These are phyloP conservation scores for Trichonephila inaurata DNA, from an alignment of 1,140 invertebrate species.

Conservation along the genomic window DNA sequence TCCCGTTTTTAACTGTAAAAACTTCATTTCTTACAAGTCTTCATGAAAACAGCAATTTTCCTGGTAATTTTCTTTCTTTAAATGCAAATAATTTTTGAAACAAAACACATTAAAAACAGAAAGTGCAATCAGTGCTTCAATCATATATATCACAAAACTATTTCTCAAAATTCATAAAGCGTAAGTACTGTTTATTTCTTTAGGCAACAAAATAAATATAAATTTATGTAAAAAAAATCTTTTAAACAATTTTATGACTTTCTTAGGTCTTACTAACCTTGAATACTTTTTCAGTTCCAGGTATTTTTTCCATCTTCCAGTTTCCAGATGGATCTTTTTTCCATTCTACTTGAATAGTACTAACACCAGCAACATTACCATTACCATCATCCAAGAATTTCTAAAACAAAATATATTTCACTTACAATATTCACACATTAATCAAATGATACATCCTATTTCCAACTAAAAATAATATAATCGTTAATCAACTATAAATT, in stretches of 20 bases:
- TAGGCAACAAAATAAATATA: too few species aligned
- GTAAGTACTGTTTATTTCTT: too few species aligned
- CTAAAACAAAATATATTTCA: slow-evolving; percentile 80
- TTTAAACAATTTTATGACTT: too few species aligned
- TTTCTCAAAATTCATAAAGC: too few species aligned
- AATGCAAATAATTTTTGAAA: too few species aligned
- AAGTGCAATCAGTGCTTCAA: too few species aligned
- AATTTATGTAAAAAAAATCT: background rate
- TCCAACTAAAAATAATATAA: background rate
- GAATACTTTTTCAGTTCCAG: slow-evolving; percentile 87
- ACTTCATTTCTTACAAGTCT: too few species aligned
- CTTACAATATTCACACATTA: background rate
- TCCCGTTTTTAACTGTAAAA: too few species aligned
- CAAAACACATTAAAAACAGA: too few species aligned
- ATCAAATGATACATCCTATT: background rate
- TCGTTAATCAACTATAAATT: background rate
- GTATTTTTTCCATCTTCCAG: slow-evolving; percentile 96
- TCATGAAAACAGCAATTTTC: too few species aligned
- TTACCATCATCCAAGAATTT: slow-evolving; percentile 96
- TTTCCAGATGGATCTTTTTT: slow-evolving; percentile 91
- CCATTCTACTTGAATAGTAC: slow-evolving; percentile 95
- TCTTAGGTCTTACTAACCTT: slow-evolving; percentile 78
- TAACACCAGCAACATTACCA: slow-evolving; percentile 93
- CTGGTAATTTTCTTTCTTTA: too few species aligned
- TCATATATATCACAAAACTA: too few species aligned